Conservation (phyloP, 2,113 vertebrate genomes). For the Tilapia sparmanii region DNA sequence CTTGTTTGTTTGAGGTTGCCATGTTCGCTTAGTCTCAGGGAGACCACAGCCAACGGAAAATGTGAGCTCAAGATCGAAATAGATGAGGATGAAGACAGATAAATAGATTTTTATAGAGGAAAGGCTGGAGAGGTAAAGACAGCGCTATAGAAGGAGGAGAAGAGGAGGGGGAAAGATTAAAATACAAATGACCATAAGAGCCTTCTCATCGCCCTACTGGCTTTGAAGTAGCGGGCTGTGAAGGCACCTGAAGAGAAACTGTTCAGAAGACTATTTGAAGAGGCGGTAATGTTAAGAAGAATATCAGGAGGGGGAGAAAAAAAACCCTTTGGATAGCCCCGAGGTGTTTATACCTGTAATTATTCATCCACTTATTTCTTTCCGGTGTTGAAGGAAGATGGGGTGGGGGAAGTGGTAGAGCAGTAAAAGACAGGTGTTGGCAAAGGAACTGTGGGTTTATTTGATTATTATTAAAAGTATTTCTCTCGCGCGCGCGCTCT, state of each 20-base stretch:
- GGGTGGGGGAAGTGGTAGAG: background rate
- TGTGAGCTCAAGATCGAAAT: conserved; percentile 17
- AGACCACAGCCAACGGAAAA: background rate
- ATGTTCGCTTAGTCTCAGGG: background rate
- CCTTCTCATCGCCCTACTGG: background rate
- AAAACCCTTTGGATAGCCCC: conserved; percentile 44
- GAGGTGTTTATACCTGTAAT: conserved; percentile 69
- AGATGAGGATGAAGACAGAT: background rate
- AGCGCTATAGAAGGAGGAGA: background rate
- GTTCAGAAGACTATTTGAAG: conserved; percentile 44
- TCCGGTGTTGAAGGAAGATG: conserved; percentile 19
- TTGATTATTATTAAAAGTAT: conserved; percentile 21
- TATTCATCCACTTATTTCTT: conserved; percentile 64
- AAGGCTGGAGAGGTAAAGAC: conserved; percentile 8
- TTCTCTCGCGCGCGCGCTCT: accelerated
- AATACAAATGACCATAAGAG: conserved; percentile 61
- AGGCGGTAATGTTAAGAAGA: conserved; percentile 56
- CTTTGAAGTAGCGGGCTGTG: conserved; percentile 63
- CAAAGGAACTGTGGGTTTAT: conserved; percentile 31
- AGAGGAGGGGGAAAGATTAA: conserved; percentile 32
- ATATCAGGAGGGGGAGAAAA: conserved; percentile 26
- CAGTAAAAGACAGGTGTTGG: conserved; percentile 57
- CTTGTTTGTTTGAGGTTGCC: background rate
- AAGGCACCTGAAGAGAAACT: conserved; percentile 46
- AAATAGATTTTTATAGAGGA: background rate